Percentiles rank a stretch among this genome's conserved stretches.
Conservation (phyloP, 1,140 invertebrate genomes). For the Pseudomyrmex dendroicus region DNA sequence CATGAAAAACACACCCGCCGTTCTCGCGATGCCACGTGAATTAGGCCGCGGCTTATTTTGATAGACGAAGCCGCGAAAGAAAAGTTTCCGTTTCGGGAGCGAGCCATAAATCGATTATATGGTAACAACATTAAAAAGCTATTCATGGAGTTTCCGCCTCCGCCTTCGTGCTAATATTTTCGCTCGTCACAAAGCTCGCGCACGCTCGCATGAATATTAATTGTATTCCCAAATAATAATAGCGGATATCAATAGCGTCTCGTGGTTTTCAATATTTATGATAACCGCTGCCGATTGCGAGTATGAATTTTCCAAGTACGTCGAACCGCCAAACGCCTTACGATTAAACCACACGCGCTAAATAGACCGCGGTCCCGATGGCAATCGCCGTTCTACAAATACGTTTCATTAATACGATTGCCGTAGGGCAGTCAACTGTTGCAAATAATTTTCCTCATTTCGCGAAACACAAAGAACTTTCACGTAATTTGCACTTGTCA, state of each 20-base stretch:
- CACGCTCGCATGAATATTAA: slow-evolving; percentile 43
- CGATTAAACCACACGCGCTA: not conserved
- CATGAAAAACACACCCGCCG: slow-evolving; percentile 2
- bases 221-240: not conserved
- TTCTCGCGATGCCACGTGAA: not conserved
- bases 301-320: not conserved
- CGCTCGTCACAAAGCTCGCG: slow-evolving; percentile 9
- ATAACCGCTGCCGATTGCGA: not conserved
- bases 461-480: slow-evolving; percentile 3
- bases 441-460: slow-evolving; percentile 34
- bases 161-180: slow-evolving; percentile 34
- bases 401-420: slow-evolving; percentile 18
- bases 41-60: slow-evolving; percentile 32
- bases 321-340: not conserved
- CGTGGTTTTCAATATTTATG: slow-evolving; percentile 56
- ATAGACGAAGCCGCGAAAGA: not conserved
- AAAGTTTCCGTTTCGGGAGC: slow-evolving; percentile 4
- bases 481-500: slow-evolving; percentile 1
- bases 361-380: not conserved
- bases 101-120: slow-evolving; percentile 45
- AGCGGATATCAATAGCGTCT: no score
- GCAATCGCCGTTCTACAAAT: slow-evolving; percentile 1
- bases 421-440: not conserved
- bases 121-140: slow-evolving; percentile 47
- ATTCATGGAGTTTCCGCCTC: slow-evolving; percentile 39